phyloP scores from a whole-genome alignment of 2,113 vertebrate genomes.

The Procavia capensis region DNA sequence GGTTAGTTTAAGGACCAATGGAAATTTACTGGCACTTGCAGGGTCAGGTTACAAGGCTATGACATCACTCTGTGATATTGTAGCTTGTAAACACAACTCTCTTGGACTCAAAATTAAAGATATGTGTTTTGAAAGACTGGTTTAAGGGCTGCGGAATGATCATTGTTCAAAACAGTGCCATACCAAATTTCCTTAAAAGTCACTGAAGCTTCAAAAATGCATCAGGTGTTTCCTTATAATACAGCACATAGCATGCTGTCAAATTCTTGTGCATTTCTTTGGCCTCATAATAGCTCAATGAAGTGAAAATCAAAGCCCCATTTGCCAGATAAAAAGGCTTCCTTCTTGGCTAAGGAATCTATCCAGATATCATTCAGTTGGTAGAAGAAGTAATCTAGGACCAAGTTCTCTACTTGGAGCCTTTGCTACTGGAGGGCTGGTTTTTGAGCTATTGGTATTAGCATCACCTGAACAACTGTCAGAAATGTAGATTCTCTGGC shows the following conservation, averaged over 20 bases:
- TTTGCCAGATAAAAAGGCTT: neutral
- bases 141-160: neutral
- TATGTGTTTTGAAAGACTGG: neutral
- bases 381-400: neutral
- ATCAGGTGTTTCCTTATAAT: neutral
- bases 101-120: neutral
- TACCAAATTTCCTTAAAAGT: slow-evolving; percentile 1
- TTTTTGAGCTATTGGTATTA: neutral
- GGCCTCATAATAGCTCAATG: neutral
- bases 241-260: neutral
- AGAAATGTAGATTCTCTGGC: neutral
- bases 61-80: neutral
- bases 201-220: neutral
- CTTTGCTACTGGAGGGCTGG: neutral
- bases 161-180: neutral
- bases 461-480: neutral
- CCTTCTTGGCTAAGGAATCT: neutral
- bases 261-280: neutral
- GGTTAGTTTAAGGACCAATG: no score
- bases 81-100: neutral
- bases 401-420: neutral
- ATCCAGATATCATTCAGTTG: neutral
- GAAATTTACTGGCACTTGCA: no score
- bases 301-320: neutral
- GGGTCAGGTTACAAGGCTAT: neutral